Conservation (phyloP, 2,113 vertebrate genomes). For the Hyla sarda region DNA sequence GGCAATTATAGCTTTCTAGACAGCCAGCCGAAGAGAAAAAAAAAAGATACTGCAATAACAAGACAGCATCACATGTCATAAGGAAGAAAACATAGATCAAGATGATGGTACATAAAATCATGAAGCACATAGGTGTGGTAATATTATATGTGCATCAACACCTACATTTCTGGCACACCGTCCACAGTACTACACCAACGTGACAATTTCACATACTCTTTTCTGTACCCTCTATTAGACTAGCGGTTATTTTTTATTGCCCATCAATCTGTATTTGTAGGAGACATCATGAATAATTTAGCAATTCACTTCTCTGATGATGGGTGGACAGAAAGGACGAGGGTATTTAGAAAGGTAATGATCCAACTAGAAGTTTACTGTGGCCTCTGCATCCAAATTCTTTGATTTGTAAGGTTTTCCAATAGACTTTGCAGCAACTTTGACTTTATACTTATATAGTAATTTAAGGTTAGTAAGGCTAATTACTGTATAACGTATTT, state of each 20-base stretch:
- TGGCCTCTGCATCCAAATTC: neutral
- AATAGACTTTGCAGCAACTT: neutral
- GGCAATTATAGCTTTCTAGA: conserved; percentile 63
- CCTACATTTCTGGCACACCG: neutral
- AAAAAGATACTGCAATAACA: neutral
- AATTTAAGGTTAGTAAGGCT: too few relatives aligned
- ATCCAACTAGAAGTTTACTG: neutral
- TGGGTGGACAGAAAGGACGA: neutral
- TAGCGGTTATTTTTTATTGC: neutral
- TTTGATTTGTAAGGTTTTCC: neutral
- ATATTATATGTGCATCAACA: neutral
- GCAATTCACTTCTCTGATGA: neutral
- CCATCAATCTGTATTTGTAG: neutral
- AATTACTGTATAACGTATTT: neutral
- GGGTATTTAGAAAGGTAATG: neutral
- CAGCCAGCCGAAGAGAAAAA: conserved; percentile 61
- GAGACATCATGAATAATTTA: neutral
- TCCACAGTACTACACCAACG: neutral
- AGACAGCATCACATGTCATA: neutral
- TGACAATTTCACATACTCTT: neutral
- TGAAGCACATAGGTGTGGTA: neutral
- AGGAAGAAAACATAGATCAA: neutral
- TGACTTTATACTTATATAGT: neutral
- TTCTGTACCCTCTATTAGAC: neutral
- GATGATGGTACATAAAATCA: neutral